phyloP scores from a whole-genome alignment of 2,888 invertebrate genomes.

The Mycalesis mineus region DNA sequence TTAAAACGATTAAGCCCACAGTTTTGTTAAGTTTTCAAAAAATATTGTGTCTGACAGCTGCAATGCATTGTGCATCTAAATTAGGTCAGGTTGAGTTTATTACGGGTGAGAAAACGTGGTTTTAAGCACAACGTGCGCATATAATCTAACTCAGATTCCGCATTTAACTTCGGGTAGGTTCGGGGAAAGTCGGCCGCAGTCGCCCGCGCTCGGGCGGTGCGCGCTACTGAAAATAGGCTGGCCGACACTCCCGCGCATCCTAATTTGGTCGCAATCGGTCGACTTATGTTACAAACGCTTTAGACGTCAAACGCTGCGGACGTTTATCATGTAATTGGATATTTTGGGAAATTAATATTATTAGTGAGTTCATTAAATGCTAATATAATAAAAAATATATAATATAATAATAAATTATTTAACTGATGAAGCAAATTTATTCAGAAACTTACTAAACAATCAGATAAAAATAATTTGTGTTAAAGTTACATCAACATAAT shows the following conservation, averaged over 20 bases:
- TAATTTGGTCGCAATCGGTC: slow-evolving; percentile 77
- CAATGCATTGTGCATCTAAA: slow-evolving; percentile 23
- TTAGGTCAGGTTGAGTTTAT: slow-evolving; percentile 18
- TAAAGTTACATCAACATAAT: too few species aligned
- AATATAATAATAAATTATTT: too few species aligned
- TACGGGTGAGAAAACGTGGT: slow-evolving; percentile 17
- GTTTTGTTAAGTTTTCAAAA: slow-evolving; percentile 10
- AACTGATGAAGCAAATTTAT: neutral
- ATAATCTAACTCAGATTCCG: slow-evolving; percentile 20
- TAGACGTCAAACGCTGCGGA: slow-evolving; percentile 32
- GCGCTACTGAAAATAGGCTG: slow-evolving; percentile 70
- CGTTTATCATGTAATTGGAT: slow-evolving; percentile 32
- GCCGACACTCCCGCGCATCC: slow-evolving; percentile 62
- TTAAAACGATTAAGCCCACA: slow-evolving; percentile 13
- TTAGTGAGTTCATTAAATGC: too few species aligned
- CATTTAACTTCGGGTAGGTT: slow-evolving; percentile 33
- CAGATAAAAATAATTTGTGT: too few species aligned
- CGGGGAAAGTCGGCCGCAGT: slow-evolving; percentile 51
- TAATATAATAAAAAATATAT: too few species aligned
- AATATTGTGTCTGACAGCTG: slow-evolving; percentile 11
- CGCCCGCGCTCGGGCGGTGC: slow-evolving; percentile 46
- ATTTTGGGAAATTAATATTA: neutral
- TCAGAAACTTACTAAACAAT: neutral
- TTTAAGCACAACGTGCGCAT: slow-evolving; percentile 11
- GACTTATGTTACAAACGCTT: slow-evolving; percentile 59